Evolutionary conservation across 2,113 vertebrate genomes (phyloP).

Genomic region (Channa argus): DNA sequence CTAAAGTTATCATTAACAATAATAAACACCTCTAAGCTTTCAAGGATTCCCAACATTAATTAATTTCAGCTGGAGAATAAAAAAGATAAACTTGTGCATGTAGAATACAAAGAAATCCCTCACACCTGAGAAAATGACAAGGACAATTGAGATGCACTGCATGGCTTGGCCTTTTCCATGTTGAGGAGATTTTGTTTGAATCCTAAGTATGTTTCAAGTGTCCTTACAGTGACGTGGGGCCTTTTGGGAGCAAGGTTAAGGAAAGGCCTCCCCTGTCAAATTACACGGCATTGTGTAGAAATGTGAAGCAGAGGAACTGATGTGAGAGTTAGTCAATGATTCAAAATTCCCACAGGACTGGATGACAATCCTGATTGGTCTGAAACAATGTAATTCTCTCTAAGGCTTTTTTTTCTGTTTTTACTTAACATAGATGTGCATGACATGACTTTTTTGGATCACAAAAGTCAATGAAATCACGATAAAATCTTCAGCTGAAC

Average conservation of each 20-base stretch:
- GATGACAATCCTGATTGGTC: conserved; percentile 21
- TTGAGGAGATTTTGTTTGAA: too few relatives aligned
- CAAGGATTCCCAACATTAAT: not conserved
- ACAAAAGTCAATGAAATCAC: not conserved
- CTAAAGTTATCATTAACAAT: not conserved
- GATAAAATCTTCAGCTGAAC: conserved; percentile 1
- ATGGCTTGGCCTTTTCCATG: not conserved
- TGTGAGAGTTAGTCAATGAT: conserved; percentile 6
- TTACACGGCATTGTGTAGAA: conserved; percentile 24
- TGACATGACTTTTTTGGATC: not conserved
- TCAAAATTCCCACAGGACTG: conserved; percentile 3
- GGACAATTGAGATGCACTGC: conserved; percentile 4
- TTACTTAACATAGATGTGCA: not conserved
- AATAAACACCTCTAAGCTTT: not conserved
- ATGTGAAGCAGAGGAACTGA: conserved; percentile 27
- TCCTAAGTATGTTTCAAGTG: too few relatives aligned
- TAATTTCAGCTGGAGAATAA: not conserved
- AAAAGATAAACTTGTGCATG: not conserved
- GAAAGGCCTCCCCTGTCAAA: conserved; percentile 31
- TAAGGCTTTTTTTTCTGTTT: conserved; percentile 2
- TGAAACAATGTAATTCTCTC: conserved; percentile 12
- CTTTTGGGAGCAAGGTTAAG: conserved; percentile 39
- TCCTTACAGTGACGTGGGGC: conserved; percentile 20
- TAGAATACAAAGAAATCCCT: not conserved
- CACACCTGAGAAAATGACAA: conserved; percentile 9